phyloP scores from a whole-genome alignment of 2,113 vertebrate genomes.

The Peromyscus leucopus region DNA sequence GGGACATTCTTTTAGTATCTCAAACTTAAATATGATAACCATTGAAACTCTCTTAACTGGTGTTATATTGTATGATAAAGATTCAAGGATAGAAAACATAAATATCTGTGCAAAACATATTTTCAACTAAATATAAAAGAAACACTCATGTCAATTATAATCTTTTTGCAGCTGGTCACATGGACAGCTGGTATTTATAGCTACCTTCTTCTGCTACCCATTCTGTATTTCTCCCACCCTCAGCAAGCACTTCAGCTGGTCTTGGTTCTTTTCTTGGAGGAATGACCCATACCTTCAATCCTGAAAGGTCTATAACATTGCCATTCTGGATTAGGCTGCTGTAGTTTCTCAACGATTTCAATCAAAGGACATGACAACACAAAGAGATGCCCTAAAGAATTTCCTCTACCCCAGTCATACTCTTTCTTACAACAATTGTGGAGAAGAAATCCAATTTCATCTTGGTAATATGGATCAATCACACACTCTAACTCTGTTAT shows the following conservation, averaged over 20 bases:
- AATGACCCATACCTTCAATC: background rate
- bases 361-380: background rate
- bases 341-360: background rate
- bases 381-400: background rate
- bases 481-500: background rate
- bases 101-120: background rate
- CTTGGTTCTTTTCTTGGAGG: background rate
- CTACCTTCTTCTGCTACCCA: background rate
- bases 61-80: background rate
- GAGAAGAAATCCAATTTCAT: background rate
- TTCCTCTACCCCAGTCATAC: background rate
- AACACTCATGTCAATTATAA: background rate
- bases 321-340: background rate
- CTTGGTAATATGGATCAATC: background rate
- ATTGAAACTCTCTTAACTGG: background rate
- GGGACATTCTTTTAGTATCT: background rate
- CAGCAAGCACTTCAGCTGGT: background rate
- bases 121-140: background rate
- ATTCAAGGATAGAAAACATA: background rate
- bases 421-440: background rate
- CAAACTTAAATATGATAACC: background rate
- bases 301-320: background rate
- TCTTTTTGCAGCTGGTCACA: background rate
- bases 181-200: background rate
- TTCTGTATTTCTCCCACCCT: background rate